These are phyloP conservation scores for Actenoides hombroni DNA, from an alignment of 2,113 vertebrate genomes.

Conservation along the genomic window DNA sequence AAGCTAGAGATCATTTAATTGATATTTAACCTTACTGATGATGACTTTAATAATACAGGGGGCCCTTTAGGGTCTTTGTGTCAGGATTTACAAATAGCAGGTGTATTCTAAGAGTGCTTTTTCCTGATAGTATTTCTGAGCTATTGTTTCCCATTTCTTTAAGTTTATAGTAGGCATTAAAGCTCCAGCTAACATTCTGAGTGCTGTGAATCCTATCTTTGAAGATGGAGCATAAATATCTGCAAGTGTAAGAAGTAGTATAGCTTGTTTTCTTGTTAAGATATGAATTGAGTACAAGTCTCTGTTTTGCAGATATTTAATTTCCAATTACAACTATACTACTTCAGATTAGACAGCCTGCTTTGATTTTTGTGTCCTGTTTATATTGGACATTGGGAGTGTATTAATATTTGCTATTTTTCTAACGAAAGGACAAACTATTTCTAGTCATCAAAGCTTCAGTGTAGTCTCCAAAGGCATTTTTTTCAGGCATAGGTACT, in stretches of 20 bases:
- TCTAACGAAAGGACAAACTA: background rate
- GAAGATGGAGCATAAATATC: background rate
- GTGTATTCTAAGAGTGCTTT: background rate
- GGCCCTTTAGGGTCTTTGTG: background rate
- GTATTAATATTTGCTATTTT: background rate
- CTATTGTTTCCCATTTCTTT: background rate
- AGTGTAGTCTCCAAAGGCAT: background rate
- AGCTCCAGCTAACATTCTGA: background rate
- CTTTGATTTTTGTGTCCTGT: background rate
- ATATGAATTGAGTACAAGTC: background rate
- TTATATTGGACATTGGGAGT: background rate
- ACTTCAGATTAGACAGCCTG: background rate
- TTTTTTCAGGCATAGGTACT: background rate
- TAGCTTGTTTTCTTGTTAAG: background rate
- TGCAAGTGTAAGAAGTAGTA: background rate
- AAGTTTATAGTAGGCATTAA: background rate
- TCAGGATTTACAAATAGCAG: background rate
- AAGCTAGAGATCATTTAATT: background rate
- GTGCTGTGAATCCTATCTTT: background rate
- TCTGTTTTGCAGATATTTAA: background rate
- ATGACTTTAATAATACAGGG: background rate
- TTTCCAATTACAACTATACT: background rate
- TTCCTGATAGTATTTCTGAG: background rate
- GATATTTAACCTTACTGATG: background rate
- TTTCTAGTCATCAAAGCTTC: background rate